A percentile compares a stretch with the other conserved stretches of the same genome.
phyloP scores from a whole-genome alignment of 2,113 vertebrate species.

The Aramus guarauna region DNA sequence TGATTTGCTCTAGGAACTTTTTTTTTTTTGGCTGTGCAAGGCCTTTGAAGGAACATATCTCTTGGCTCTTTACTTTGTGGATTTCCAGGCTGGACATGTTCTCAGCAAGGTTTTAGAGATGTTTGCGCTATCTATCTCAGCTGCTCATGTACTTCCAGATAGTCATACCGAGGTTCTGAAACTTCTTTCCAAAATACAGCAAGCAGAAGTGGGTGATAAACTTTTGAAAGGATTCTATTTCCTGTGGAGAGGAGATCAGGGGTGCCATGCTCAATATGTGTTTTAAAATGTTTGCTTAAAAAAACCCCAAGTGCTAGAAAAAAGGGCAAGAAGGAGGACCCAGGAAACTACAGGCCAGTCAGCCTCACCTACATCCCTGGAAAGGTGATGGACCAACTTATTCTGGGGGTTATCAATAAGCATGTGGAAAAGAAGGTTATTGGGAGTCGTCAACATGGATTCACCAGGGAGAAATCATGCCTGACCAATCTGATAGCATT shows the following conservation, averaged over 20 bases:
- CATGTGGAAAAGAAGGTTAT: too few relatives aligned
- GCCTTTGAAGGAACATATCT: not conserved
- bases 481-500: too few relatives aligned
- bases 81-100: not conserved
- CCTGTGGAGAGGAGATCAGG: not conserved
- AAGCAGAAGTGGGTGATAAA: not conserved
- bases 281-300: not conserved
- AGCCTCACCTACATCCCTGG: too few relatives aligned
- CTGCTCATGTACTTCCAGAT: not conserved
- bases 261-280: accelerated
- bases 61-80: not conserved
- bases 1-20: not conserved
- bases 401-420: too few relatives aligned
- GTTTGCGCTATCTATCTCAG: not conserved
- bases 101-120: not conserved
- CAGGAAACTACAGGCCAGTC: too few relatives aligned
- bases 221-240: not conserved
- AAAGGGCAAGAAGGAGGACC: too few relatives aligned
- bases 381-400: too few relatives aligned
- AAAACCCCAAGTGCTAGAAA: not conserved
- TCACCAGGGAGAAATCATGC: too few relatives aligned
- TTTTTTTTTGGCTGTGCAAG: not conserved
- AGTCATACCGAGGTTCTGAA: not conserved
- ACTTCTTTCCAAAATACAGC: not conserved
- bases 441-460: too few relatives aligned